A percentile compares a stretch with the other conserved stretches of the same genome.
Conservation (phyloP, 2,888 invertebrate species). For the Macrosiphum euphorbiae region DNA sequence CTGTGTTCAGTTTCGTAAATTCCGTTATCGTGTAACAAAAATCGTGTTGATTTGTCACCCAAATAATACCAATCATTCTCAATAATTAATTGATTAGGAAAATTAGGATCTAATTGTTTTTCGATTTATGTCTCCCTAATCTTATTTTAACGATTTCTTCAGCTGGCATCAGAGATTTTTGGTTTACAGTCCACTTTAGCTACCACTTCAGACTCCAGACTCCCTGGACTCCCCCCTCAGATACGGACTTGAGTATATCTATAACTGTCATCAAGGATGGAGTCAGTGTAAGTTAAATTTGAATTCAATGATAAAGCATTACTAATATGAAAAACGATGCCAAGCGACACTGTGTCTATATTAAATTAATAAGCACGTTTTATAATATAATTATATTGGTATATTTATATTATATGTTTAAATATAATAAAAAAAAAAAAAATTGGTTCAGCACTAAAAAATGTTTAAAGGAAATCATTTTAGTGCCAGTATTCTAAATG, state of each 20-base stretch:
- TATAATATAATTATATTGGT: too few relatives aligned
- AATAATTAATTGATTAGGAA: not conserved
- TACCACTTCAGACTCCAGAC: not conserved
- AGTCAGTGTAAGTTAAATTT: too few relatives aligned
- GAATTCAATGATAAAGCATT: too few relatives aligned
- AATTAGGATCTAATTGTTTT: not conserved
- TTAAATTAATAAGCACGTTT: too few relatives aligned
- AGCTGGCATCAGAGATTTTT: not conserved
- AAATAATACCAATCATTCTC: not conserved
- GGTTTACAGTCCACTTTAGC: not conserved
- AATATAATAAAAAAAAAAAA: not conserved
- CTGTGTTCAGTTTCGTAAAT: not conserved
- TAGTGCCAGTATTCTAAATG: not conserved
- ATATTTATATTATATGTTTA: not conserved
- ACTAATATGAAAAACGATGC: too few relatives aligned
- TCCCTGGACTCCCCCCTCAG: too few relatives aligned
- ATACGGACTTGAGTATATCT: too few relatives aligned
- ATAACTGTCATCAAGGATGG: too few relatives aligned
- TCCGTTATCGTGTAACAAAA: not conserved
- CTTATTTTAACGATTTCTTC: not conserved
- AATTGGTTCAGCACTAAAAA: not conserved
- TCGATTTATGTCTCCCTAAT: not conserved
- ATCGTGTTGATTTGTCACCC: not conserved
- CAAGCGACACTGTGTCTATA: too few relatives aligned
- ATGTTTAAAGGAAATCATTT: not conserved